Evolutionary conservation across 2,113 vertebrate species (phyloP).

Genomic region (Clinocottus analis): DNA sequence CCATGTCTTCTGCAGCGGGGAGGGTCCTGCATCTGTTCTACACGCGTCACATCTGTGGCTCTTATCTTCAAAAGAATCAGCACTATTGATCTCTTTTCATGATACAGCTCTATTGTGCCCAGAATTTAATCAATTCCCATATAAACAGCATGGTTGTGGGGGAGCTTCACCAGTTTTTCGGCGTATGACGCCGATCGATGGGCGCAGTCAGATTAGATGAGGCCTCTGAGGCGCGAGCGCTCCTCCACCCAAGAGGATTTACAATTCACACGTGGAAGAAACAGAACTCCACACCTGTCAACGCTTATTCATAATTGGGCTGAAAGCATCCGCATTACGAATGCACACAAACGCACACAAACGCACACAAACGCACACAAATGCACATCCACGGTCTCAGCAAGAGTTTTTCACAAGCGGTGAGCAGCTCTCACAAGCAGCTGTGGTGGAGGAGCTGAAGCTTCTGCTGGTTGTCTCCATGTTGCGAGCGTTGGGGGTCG

Average conservation of each 20-base stretch:
- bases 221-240: slow-evolving; percentile 19
- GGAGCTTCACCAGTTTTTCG: slow-evolving; percentile 33
- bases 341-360: neutral
- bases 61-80: slow-evolving; percentile 30
- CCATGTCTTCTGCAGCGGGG: no score
- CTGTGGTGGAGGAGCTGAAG: slow-evolving; percentile 12
- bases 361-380: neutral
- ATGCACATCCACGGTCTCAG: neutral
- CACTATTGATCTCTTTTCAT: slow-evolving; percentile 34
- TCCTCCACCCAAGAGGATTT: slow-evolving; percentile 20
- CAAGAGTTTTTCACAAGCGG: slow-evolving; percentile 19
- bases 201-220: slow-evolving; percentile 43
- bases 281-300: slow-evolving; percentile 33
- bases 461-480: slow-evolving; percentile 18
- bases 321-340: slow-evolving; percentile 18
- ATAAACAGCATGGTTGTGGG: slow-evolving; percentile 42
- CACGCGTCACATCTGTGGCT: slow-evolving; percentile 9
- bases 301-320: slow-evolving; percentile 27
- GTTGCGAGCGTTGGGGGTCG: neutral
- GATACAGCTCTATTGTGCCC: slow-evolving; percentile 32
- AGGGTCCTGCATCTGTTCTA: slow-evolving; percentile 33
- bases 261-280: slow-evolving; percentile 32
- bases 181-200: slow-evolving; percentile 40
- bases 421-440: no score
- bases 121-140: slow-evolving; percentile 52